Conservation (phyloP, 1,140 invertebrate genomes). For the Oncopeltus fasciatus region DNA sequence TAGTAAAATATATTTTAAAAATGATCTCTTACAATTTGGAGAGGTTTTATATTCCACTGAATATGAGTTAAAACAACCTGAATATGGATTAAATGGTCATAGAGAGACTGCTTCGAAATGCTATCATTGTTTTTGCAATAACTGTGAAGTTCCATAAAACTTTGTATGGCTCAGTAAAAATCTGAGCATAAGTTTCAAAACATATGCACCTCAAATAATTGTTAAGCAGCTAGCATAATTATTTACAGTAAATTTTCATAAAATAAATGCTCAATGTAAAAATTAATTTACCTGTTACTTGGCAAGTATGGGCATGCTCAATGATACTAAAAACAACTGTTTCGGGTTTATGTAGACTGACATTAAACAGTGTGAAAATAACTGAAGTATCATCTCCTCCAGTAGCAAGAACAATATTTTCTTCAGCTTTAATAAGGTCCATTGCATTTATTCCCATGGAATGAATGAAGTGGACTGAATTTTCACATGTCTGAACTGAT, state of each 20-base stretch:
- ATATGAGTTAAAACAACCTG: too few species aligned
- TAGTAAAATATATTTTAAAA: too few species aligned
- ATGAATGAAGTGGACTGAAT: not conserved
- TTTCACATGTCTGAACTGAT: not conserved
- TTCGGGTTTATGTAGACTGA: slow-evolving; percentile 8
- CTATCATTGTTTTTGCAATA: too few species aligned
- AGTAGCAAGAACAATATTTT: not conserved
- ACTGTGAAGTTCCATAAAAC: not conserved
- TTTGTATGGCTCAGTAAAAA: not conserved
- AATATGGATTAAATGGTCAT: too few species aligned
- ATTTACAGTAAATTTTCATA: not conserved
- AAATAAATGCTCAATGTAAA: not conserved
- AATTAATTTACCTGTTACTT: not conserved
- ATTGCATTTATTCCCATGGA: not conserved
- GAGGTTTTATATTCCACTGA: too few species aligned
- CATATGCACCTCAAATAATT: not conserved
- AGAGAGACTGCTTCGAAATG: too few species aligned
- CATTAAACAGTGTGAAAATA: slow-evolving; percentile 14
- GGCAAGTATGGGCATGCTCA: slow-evolving; percentile 2
- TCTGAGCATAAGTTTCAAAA: not conserved
- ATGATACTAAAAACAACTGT: not conserved
- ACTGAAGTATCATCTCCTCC: slow-evolving; percentile 4
- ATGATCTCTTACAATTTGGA: too few species aligned
- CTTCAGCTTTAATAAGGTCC: not conserved
- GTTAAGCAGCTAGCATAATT: not conserved